phyloP scores from a whole-genome alignment of 2,888 invertebrate species.

The Leptopilina drosophilae region DNA sequence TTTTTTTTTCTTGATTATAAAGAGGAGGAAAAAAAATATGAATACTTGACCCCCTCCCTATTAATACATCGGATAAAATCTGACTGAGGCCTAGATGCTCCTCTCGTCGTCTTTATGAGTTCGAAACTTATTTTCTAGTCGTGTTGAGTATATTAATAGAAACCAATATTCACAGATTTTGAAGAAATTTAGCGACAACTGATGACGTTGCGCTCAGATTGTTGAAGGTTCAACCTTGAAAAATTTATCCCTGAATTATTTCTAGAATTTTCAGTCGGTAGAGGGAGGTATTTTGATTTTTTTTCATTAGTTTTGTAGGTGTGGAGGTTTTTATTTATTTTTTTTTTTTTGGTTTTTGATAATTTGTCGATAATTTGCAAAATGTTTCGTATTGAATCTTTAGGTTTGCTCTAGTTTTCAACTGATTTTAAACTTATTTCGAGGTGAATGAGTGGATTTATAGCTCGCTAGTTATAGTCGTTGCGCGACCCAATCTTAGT shows the following conservation, averaged over 20 bases:
- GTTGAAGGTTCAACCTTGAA: conserved; percentile 65
- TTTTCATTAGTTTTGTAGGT: too few relatives aligned
- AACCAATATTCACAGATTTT: conserved; percentile 53
- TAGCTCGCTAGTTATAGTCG: conserved; percentile 31
- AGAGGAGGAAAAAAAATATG: not conserved
- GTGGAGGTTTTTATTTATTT: not conserved
- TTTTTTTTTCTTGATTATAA: not conserved
- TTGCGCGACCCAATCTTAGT: conserved; percentile 20
- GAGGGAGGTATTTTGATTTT: conserved; percentile 53
- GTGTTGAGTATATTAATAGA: conserved; percentile 59
- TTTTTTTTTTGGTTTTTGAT: not conserved
- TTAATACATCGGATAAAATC: conserved; percentile 1
- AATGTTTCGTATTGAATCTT: not conserved
- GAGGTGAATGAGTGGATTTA: conserved; percentile 5
- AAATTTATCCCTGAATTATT: conserved; percentile 63
- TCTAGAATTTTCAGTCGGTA: conserved; percentile 63
- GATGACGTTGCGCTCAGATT: conserved; percentile 45
- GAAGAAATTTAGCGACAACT: conserved; percentile 51
- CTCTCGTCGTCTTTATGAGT: not conserved
- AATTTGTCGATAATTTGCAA: conserved; percentile 5
- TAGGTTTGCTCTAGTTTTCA: conserved; percentile 17
- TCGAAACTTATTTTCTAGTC: conserved; percentile 24
- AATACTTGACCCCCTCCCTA: conserved; percentile 1
- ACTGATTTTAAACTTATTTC: conserved; percentile 13
- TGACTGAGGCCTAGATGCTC: not conserved